A percentile compares a stretch with the other conserved stretches of the same genome.
Conservation (phyloP, 1,140 invertebrate species). For the Drosophila fuyamai region DNA sequence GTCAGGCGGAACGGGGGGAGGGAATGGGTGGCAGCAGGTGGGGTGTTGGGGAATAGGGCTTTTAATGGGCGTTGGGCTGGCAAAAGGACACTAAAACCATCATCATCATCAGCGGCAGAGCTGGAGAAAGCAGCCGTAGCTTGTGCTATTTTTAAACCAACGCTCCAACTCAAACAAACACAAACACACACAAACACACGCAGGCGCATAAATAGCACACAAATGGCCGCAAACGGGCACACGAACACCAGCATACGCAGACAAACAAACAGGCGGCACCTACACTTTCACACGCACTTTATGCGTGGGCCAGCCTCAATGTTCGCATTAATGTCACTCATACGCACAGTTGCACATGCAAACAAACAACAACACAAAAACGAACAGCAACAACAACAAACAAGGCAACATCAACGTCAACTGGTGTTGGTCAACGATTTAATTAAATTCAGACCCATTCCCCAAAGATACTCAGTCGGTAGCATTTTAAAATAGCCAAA, state of each 20-base stretch:
- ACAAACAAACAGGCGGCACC: constrained; percentile 19
- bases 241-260: constrained; percentile 20
- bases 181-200: constrained; percentile 53
- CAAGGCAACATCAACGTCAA: constrained; percentile 31
- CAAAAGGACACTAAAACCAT: constrained; percentile 72
- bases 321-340: constrained; percentile 81
- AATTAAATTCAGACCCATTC: constrained; percentile 72
- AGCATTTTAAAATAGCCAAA: constrained; percentile 71
- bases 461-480: constrained; percentile 31
- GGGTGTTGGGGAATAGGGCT: constrained; percentile 5
- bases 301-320: constrained; percentile 58
- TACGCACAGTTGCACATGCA: constrained; percentile 81
- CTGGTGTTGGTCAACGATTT: constrained; percentile 75
- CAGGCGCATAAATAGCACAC: constrained; percentile 78
- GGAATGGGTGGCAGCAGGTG: neutral
- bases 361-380: constrained; percentile 38
- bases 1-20: constrained; percentile 15
- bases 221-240: constrained; percentile 47
- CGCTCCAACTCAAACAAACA: constrained; percentile 28
- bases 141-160: constrained; percentile 82
- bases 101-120: constrained; percentile 39
- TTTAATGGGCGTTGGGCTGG: constrained; percentile 66
- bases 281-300: constrained; percentile 22
- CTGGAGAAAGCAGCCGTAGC: constrained; percentile 58
- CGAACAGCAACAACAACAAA: constrained; percentile 11